Evolutionary conservation across 2,113 vertebrate species (phyloP).

Genomic region (Phainopepla nitens): DNA sequence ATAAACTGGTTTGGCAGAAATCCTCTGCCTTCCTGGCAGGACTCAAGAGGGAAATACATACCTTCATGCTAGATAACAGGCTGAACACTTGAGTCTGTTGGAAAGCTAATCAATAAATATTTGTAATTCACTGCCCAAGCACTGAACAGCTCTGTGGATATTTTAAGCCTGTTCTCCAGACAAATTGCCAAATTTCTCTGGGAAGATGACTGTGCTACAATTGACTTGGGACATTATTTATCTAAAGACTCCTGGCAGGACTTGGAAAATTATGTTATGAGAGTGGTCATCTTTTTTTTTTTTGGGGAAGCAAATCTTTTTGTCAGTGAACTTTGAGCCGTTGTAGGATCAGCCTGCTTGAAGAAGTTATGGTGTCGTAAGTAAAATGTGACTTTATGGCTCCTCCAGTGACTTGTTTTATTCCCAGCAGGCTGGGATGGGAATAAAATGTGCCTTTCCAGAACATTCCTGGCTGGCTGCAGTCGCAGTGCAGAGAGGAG

Average conservation of each 20-base stretch:
- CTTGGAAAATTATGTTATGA: neutral
- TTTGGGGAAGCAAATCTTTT: neutral
- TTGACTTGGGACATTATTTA: neutral
- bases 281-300: neutral
- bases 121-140: neutral
- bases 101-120: conserved; percentile 12
- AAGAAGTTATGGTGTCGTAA: neutral
- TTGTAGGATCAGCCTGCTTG: neutral
- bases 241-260: neutral
- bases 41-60: neutral
- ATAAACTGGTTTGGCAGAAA: neutral
- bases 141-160: neutral
- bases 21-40: neutral
- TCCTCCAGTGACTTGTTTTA: neutral
- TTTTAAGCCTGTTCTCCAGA: neutral
- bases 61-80: neutral
- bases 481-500: neutral
- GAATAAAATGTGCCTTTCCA: too few species aligned
- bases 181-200: neutral
- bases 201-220: neutral
- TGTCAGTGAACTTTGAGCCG: neutral
- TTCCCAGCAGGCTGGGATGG: neutral
- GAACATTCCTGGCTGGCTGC: fast-evolving
- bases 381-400: neutral
- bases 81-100: neutral